Percentiles rank a stretch among this genome's conserved stretches.
These are phyloP conservation scores for Trachelus iudaicus DNA, from an alignment of 2,888 invertebrate species.

Conservation along the genomic window DNA sequence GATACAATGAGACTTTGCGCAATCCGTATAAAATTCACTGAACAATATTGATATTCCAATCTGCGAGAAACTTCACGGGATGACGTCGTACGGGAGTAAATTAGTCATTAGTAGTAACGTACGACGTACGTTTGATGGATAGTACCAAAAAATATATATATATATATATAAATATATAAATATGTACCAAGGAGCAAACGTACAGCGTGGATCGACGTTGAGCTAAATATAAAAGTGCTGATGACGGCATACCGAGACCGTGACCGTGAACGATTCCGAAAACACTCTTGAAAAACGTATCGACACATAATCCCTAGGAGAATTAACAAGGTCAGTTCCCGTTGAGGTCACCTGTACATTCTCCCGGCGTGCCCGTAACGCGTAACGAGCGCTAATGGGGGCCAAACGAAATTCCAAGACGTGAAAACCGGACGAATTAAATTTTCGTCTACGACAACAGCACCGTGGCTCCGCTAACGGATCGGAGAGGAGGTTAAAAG, in stretches of 20 bases:
- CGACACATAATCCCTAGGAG: constrained; percentile 11
- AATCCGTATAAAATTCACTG: background rate
- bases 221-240: background rate
- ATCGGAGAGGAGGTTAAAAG: no score
- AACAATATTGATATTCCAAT: background rate
- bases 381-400: background rate
- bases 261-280: constrained; percentile 62
- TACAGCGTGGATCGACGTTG: background rate
- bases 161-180: background rate
- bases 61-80: background rate
- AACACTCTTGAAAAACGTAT: constrained; percentile 41
- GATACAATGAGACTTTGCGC: background rate
- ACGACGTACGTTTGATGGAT: background rate
- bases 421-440: background rate
- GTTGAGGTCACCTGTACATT: background rate
- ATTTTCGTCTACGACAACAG: background rate
- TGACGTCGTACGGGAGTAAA: background rate
- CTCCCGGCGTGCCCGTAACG: background rate
- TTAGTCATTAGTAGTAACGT: background rate
- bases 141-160: background rate
- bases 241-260: constrained; percentile 39
- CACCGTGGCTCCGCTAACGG: no score
- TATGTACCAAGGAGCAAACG: background rate
- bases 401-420: background rate
- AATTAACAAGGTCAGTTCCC: background rate